phyloP scores from a whole-genome alignment of 2,888 invertebrate genomes.

The Apamea epomidion region DNA sequence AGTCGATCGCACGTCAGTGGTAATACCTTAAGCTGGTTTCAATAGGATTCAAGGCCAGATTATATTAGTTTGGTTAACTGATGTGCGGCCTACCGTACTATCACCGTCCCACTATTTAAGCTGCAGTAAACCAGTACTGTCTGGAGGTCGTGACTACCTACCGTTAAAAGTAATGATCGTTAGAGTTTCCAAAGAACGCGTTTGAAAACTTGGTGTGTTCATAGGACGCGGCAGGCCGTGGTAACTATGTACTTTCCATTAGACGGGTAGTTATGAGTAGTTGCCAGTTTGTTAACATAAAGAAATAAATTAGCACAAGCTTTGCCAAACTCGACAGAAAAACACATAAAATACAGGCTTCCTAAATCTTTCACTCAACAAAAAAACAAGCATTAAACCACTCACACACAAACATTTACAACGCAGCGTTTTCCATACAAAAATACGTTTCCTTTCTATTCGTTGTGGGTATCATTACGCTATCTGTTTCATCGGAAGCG shows the following conservation, averaged over 20 bases:
- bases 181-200: background rate
- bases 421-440: conserved; percentile 58
- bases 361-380: conserved; percentile 33
- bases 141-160: background rate
- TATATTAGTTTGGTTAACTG: background rate
- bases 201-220: background rate
- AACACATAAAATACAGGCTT: conserved; percentile 11
- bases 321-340: conserved; percentile 21
- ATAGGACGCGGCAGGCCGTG: background rate
- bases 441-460: conserved; percentile 67
- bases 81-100: background rate
- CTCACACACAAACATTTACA: conserved; percentile 53
- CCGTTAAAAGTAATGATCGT: background rate
- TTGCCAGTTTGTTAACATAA: background rate
- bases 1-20: background rate
- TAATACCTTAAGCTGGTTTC: background rate
- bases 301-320: background rate
- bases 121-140: background rate
- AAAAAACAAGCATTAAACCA: conserved; percentile 42
- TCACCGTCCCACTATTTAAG: background rate
- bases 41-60: background rate
- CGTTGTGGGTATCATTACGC: conserved; percentile 64
- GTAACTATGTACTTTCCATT: background rate
- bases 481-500: conserved; percentile 69
- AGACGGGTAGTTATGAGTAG: background rate